phyloP scores from a whole-genome alignment of 2,113 vertebrate species.

The Xyliphius kryptos region DNA sequence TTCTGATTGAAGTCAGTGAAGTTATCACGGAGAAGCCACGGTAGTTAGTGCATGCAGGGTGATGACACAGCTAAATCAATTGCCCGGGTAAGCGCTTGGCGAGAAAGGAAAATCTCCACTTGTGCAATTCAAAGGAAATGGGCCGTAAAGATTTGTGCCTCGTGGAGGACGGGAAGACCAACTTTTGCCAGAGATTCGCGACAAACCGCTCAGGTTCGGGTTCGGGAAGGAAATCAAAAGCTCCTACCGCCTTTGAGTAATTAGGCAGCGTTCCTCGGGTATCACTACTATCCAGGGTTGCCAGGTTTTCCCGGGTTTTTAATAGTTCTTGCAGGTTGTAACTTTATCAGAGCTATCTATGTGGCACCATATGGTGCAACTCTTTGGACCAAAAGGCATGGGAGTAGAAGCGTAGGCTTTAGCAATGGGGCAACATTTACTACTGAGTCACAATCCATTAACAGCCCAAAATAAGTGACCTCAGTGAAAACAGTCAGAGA shows the following conservation, averaged over 20 bases:
- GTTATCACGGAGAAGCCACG: constrained; percentile 35
- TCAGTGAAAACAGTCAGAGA: constrained; percentile 20
- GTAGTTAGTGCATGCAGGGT: constrained; percentile 34
- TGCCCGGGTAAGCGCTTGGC: constrained; percentile 29
- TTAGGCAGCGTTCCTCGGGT: too few species aligned
- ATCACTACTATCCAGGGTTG: too few species aligned
- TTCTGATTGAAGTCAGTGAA: constrained; percentile 46
- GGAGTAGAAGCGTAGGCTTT: not conserved
- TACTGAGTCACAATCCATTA: constrained; percentile 20
- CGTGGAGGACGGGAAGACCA: too few species aligned
- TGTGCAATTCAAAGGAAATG: constrained; percentile 34
- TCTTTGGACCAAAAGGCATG: too few species aligned
- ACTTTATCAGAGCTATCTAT: too few species aligned
- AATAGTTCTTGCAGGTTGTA: too few species aligned
- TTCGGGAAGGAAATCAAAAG: too few species aligned
- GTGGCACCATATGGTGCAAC: too few species aligned
- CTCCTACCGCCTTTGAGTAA: too few species aligned
- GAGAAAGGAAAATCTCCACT: constrained; percentile 16
- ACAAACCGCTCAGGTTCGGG: too few species aligned
- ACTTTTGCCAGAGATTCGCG: too few species aligned
- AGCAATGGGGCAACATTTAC: constrained; percentile 15
- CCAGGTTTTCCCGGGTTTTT: too few species aligned
- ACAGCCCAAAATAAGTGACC: constrained; percentile 26
- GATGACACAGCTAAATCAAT: constrained; percentile 44
- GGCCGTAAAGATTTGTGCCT: not conserved